phyloP scores from a whole-genome alignment of 1,140 invertebrate species.

The Papilio xuthus region DNA sequence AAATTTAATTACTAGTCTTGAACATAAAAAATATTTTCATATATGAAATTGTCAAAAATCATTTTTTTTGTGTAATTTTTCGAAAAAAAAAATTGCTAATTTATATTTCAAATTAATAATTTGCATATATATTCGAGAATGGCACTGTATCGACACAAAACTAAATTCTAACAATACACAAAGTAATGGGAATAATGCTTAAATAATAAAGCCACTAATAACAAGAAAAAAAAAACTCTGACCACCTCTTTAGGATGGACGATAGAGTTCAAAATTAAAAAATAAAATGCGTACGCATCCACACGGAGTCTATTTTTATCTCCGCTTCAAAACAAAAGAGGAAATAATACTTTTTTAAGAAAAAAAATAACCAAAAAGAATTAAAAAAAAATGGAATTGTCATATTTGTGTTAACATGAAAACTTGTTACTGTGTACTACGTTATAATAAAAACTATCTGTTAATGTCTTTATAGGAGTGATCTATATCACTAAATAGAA shows the following conservation, averaged over 20 bases:
- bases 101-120: no score
- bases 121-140: conserved; percentile 56
- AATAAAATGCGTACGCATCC: conserved; percentile 57
- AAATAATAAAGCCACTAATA: conserved; percentile 61
- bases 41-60: not conserved
- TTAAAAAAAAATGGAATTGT: conserved; percentile 72
- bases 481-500: conserved; percentile 67
- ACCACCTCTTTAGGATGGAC: conserved; percentile 41
- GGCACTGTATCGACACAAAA: conserved; percentile 60
- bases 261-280: conserved; percentile 36
- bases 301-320: conserved; percentile 39
- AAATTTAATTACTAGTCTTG: no score
- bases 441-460: conserved; percentile 73
- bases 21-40: not conserved
- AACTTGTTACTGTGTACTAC: conserved; percentile 74
- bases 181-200: conserved; percentile 75
- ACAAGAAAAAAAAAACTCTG: conserved; percentile 48
- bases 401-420: conserved; percentile 68
- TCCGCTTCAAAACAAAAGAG: conserved; percentile 44
- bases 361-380: conserved; percentile 51
- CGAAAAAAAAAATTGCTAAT: no score
- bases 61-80: not conserved
- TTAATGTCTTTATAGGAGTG: conserved; percentile 81
- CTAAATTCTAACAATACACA: conserved; percentile 66
- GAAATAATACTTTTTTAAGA: conserved; percentile 41